Base-by-base conservation (phyloP, 2,113 vertebrate species). In the Vulpes vulpes region DNA sequence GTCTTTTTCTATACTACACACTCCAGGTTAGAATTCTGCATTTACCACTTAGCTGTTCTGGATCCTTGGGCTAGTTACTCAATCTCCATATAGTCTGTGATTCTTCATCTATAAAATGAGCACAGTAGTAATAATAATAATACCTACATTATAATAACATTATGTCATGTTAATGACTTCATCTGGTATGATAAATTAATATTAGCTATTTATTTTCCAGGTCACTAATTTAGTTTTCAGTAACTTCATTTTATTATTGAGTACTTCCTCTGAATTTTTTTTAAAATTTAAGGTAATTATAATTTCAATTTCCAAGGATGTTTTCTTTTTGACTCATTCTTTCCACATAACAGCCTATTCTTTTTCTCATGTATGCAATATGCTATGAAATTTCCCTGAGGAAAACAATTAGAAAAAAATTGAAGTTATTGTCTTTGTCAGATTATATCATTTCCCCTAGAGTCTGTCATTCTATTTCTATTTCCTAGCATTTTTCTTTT, bases 281-380 rank as follows among this genome's bases (percentile, higher is more conserved):
- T 53, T 73, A 62, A 19, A 49, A 73, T 20, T 74, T 94, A 88
- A 81, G 23, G 11, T 30, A 94, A 76, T 88, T 91, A 62, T 38
- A 27, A 79, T 80, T 94, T 93, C 3, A 55, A 0, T 89, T 94
- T 95, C 64, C 57, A 91, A 95, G 30, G 5, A 38, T 89, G 0
- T 91, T 81, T 98, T 91, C 53, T 65, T 73, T 80, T 69, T 85
- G 49, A 62, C 55, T 79, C 65, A 82, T 82, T 73, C 38, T 89
- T 97, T 84, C 14, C 32, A 65, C 17, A 73, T 20, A 55, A 16
- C 16, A 82, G 8, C 25, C 67, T 78, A 8, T 64, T 49, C 0
- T 96, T 60, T 71, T 93, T 88, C 80, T 22, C 11, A 25, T 43
- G 1, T n/a, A 38, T 82, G 12, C 32, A 51, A 32, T 85, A 84